Evolutionary conservation across 2,797 vertebrate species (phyloP), one percentile per base, ranked within the genome.

Genomic region (Spondyliosoma cantharus): DNA sequence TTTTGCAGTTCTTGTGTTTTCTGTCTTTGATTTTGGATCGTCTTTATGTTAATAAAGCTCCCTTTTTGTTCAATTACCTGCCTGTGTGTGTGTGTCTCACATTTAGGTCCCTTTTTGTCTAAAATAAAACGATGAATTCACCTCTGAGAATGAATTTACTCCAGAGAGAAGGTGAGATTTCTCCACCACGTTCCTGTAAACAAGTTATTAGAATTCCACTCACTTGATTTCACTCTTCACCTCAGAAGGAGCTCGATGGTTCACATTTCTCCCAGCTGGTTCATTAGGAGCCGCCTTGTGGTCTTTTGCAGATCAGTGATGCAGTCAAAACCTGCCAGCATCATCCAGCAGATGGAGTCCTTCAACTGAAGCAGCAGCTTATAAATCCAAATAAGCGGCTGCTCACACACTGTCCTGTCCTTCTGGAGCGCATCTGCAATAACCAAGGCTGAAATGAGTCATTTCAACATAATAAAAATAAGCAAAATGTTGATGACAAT

Each of bases 301-400:
- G 22, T 58, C 27, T 20, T n/a, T 48, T 0, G 9, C 32, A 64
- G 52, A 27, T 53, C 59, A 64, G 24, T 27, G 32, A 68, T 42
- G 49, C 53, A 53, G 61, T 66, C 42, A 66, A 63, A 69, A 65
- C 15, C 60, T 66, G 61, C 78, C 64, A 5, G 60, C n/a, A 72
- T 76, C 82, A 76, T 87, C 91, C 92, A 92, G 89, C 91, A 92
- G 92, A 87, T 86, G 92, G 91, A 89, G 91, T 75, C 85, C 85
- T 88, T 67, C 63, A 84, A 63, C 87, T 80, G 48, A 45, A 79
- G 65, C 46, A 6, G 1, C 46, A 57, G 20, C 19, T 49, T 22
- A 50, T 65, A 16, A n/a, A 48, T 48, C 62, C 48, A 65, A 25
- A 62, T 7, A 52, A 24, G 48, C 60, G 58, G 56, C 19, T 65